These are phyloP conservation scores for Etia nguti DNA, from an alignment of 2,113 vertebrate genomes.

Conservation along the genomic window DNA sequence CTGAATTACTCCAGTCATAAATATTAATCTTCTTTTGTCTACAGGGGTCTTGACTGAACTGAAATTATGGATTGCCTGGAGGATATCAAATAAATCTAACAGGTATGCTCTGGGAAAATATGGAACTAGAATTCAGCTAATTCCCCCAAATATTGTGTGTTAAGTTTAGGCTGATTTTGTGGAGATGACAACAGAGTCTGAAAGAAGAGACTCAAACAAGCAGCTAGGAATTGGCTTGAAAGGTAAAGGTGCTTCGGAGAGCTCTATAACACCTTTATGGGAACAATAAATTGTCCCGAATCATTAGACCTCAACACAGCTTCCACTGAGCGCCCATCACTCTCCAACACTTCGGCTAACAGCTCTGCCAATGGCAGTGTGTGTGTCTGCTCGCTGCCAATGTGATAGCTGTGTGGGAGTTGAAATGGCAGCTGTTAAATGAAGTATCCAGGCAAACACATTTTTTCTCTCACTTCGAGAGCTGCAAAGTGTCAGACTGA, in stretches of 20 bases:
- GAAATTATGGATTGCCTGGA: not conserved
- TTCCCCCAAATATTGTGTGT: not conserved
- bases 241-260: not conserved
- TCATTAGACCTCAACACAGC: not conserved
- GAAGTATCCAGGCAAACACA: constrained; percentile 21
- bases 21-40: not conserved
- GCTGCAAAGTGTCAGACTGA: constrained; percentile 29
- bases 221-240: not conserved
- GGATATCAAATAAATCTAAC: not conserved
- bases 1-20: not conserved
- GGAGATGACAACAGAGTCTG: not conserved
- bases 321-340: not conserved
- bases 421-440: constrained; percentile 55
- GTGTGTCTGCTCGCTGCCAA: not conserved
- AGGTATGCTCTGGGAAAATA: not conserved
- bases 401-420: constrained; percentile 42
- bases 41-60: not conserved
- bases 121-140: not conserved
- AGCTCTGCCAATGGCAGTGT: not conserved
- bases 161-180: not conserved
- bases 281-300: not conserved
- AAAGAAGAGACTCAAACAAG: not conserved
- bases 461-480: constrained; percentile 12
- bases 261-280: not conserved
- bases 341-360: not conserved